Evolutionary conservation across 1,140 invertebrate species (phyloP), one percentile per base, ranked within the genome.

Genomic region (Zaprionus davidi): DNA sequence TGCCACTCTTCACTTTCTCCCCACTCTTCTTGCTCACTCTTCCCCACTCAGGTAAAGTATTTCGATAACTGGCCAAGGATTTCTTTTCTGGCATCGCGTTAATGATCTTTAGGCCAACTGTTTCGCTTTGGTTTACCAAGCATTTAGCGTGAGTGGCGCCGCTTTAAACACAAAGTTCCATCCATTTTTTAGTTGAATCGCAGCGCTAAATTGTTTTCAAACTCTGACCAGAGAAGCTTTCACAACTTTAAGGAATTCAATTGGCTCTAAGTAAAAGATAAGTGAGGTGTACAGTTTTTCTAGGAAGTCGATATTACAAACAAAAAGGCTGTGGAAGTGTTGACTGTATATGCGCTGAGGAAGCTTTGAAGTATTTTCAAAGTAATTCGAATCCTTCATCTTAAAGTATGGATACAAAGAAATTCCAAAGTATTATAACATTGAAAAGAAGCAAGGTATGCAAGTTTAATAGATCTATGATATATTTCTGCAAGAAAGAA

Each of bases 71-170:
- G 60, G 51, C 36, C 66, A 51, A 55, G 34, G 22, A 49, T 63
- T 76, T 68, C 51, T 51, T 38, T 72, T 70, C 49, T 28, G n/a
- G 3, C 44, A 34, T 57, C 51, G 64, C 65, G 60, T 81, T 87
- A 87, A 87, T 87, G 85, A 73, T 87, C 64, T 84, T 88, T 84
- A 68, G 28, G 34, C 65, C 57, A 76, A 71, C 68, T 72, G 71
- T 69, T 88, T 81, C 64, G 55, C 75, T 78, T 71, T 71, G 38
- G 69, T 57, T 71, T 36, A 22, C 64, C 38, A 58, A 57, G 58
- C 13, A 17, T 72, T 64, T 67, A 60, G 58, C n/a, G 46, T 15
- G 17, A 51, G 46, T 22, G 46, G 2, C n/a, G 2, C 28, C 46
- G 44, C 56, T 74, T 75, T 56, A 70, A 71, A 46, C 44, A 49